A percentile compares a stretch with the other conserved stretches of the same genome.
Conservation (phyloP, 92 coral and sea anemone genomes). For the Chrysogorgia sp. region DNA sequence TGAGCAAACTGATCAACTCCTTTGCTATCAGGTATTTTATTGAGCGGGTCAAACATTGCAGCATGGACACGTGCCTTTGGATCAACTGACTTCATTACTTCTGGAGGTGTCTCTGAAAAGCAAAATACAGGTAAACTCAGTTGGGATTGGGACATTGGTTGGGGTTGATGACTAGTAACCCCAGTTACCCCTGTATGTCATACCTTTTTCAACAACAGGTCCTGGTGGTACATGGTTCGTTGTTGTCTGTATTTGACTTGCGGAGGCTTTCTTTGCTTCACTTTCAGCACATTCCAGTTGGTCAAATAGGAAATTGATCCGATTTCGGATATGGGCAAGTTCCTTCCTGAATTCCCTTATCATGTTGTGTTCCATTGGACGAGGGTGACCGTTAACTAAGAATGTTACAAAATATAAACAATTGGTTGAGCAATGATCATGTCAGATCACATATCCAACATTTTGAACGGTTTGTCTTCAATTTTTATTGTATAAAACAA, state of each 20-base stretch:
- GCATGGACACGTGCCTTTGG: conserved; percentile 55
- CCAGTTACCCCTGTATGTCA: too few relatives aligned
- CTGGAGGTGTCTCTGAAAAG: not conserved
- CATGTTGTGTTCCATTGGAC: conserved; percentile 92
- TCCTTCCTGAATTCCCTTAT: conserved; percentile 87
- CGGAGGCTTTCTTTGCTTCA: conserved; percentile 23
- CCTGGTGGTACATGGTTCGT: not conserved
- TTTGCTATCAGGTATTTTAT: conserved; percentile 29
- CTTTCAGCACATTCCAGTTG: conserved; percentile 67
- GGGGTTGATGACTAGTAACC: too few relatives aligned
- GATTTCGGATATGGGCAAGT: conserved; percentile 77
- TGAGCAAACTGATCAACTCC: conserved; percentile 43
- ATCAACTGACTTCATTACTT: conserved; percentile 18
- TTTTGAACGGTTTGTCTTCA: too few relatives aligned
- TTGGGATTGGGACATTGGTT: too few relatives aligned
- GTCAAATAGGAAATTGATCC: conserved; percentile 80
- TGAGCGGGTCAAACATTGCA: conserved; percentile 67
- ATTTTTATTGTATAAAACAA: too few relatives aligned
- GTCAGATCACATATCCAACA: too few relatives aligned
- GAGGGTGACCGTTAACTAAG: conserved; percentile 86
- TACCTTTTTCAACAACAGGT: conserved; percentile 21
- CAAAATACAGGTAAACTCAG: too few relatives aligned
- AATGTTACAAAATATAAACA: conserved; percentile 15
- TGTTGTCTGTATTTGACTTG: not conserved
- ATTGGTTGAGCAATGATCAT: too few relatives aligned